Evolutionary conservation across 1,140 invertebrate genomes (phyloP), one percentile per base, ranked within the genome.

Genomic region (Aphaenogaster ashmeadi): DNA sequence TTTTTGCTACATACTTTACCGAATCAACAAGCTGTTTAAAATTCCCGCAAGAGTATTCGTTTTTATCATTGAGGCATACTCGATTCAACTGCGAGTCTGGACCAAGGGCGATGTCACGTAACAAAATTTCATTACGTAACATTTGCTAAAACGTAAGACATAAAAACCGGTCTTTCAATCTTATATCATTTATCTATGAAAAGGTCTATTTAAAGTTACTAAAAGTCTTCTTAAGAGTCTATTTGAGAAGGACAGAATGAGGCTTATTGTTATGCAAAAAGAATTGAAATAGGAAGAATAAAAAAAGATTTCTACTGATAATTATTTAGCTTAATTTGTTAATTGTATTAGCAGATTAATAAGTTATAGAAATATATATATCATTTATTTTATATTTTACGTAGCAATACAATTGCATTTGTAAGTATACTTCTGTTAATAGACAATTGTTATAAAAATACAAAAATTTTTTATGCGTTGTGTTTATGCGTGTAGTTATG

Each of bases 51-150:
- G 21, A 60, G 7, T 7, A 15, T 44, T 7, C 11, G 5, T 79
- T 64, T 44, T 44, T 21, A 6, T 36, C 41, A 78, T 77, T n/a
- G 15, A 78, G 1, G 1, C 36, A 27, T 44, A 60, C 33, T 33
- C 0, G 36, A 64, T 9, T 36, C 4, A 44, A 18, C 8, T 56
- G 1, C 11, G 13, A 18, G 44, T 50, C n/a, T 66, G 27, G 7
- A 38, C 18, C 27, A 79, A 66, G 41, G 44, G 21, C 33, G 41
- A 21, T 5, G 38, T 36, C 18, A 64, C 3, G 41, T 67, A 80
- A 80, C 6, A 9, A 66, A 52, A 52, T 80, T 80, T 80, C 44
- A 52, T 27, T 27, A 27, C 27, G 27, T 21, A 9, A 66, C 5
- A 0, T 5, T 47, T 67, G 11, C 13, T 1, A 18, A 80, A 77